Evolutionary conservation across 2,888 invertebrate species (phyloP).

Genomic region (Monopis laevigella): DNA sequence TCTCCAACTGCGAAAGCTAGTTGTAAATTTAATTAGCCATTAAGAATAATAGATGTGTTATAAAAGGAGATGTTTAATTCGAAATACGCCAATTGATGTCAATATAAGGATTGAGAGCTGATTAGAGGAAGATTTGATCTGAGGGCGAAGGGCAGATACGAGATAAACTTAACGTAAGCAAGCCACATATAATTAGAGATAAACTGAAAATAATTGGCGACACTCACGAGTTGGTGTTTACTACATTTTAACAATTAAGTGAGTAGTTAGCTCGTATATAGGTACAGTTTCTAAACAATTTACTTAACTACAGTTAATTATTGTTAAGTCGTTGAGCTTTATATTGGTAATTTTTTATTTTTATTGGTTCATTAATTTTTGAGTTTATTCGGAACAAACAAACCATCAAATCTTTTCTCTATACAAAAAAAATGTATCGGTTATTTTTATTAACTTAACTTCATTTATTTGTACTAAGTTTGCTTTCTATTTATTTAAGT

Average conservation of each 20-base stretch:
- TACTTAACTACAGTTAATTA: background rate
- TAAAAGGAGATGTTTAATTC: background rate
- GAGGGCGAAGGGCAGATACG: slow-evolving; percentile 60
- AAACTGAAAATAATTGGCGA: slow-evolving; percentile 67
- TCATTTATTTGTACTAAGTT: too few species aligned
- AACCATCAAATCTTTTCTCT: too few species aligned
- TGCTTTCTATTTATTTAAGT: too few species aligned
- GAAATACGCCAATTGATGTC: background rate
- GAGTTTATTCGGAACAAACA: too few species aligned
- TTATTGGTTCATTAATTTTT: too few species aligned
- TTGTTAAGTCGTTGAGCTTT: background rate
- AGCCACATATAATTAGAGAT: slow-evolving; percentile 67
- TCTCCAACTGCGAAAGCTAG: too few species aligned
- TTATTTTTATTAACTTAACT: too few species aligned
- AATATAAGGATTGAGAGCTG: slow-evolving; percentile 53
- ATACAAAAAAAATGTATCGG: too few species aligned
- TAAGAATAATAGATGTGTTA: background rate
- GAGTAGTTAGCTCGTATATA: background rate
- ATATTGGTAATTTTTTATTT: background rate
- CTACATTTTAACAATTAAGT: background rate
- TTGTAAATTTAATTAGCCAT: background rate
- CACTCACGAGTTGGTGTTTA: slow-evolving; percentile 38
- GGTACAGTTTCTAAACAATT: background rate
- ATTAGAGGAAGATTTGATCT: slow-evolving; percentile 58
- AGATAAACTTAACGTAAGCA: slow-evolving; percentile 60